Base-by-base conservation (phyloP, 2,113 vertebrate species). In the Heteronetta atricapilla region DNA sequence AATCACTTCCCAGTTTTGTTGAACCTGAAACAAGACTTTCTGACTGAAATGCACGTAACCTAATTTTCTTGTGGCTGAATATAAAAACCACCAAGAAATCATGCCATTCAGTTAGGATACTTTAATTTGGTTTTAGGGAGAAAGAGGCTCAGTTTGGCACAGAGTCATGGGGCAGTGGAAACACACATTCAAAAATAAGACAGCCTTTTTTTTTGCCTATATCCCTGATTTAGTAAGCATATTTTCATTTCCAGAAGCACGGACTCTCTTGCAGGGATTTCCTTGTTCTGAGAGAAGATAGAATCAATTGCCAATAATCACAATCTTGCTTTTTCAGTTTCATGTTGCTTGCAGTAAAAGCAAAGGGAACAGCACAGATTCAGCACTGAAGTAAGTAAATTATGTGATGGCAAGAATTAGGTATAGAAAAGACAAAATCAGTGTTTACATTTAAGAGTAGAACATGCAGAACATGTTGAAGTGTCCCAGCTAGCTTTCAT, bases 1-100 rank as follows among this genome's bases (percentile, higher is more conserved):
- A 96, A 97, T 97, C 93, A 95, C 93, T 96, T 97, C 95, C 94
- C 93, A 92, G 88, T 96, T 96, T 72, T 95, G 58, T 60, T 96
- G 92, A 97, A 96, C 74, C 77, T 86, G 77, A 94, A 97, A 90
- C 83, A 94, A 88, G 81, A 50, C 66, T 87, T 95, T 96, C 59
- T 90, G 92, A 95, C 80, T 97, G 59, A 94, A 96, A 90, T 78
- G 77, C 69, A 73, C 36, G 0, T 95, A 96, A 97, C 80, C 93
- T 84, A 95, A 95, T 96, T 97, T 97, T 92, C 50, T 55, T 93
- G 86, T 89, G 95, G 95, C 74, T 92, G 81, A 78, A 78, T 95
- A 17, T 73, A 79, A 87, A 95, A 96, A 89, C 92, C 92, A 90
- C 94, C 88, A 82, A 90, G 93, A 91, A 93, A 72, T 93, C 85